phyloP scores from a whole-genome alignment of 2,888 invertebrate genomes.

The Masnerella sp. region DNA sequence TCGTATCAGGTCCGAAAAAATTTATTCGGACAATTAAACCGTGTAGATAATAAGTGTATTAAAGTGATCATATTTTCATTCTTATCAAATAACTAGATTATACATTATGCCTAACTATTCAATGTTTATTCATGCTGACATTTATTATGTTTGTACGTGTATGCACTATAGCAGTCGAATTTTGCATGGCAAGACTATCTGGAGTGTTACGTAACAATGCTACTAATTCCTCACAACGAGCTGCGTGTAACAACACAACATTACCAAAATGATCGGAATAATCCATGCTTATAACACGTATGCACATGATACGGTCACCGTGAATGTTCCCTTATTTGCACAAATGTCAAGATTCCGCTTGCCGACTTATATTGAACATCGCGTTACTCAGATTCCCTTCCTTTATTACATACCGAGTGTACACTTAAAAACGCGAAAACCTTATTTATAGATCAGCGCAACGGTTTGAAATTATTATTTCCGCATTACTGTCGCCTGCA shows the following conservation, averaged over 20 bases:
- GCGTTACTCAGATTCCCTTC: constrained; percentile 67
- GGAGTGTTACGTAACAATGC: constrained; percentile 61
- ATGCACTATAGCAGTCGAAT: neutral
- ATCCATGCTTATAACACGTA: constrained; percentile 53
- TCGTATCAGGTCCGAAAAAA: too few relatives aligned
- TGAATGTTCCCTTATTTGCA: constrained; percentile 32
- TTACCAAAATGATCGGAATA: constrained; percentile 58
- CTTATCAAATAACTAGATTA: neutral
- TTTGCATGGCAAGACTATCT: constrained; percentile 34
- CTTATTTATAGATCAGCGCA: constrained; percentile 9
- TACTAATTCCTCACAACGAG: constrained; percentile 66
- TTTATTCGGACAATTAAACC: too few relatives aligned
- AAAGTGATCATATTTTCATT: too few relatives aligned
- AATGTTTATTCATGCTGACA: neutral
- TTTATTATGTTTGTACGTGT: neutral
- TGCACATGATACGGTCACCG: constrained; percentile 49
- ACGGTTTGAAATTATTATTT: neutral
- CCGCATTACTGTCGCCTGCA: neutral
- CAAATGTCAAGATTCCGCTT: constrained; percentile 64
- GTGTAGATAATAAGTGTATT: too few relatives aligned
- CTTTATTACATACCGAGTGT: constrained; percentile 41
- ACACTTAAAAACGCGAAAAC: constrained; percentile 13
- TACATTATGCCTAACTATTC: neutral
- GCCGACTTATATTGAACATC: constrained; percentile 70
- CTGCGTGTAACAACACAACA: constrained; percentile 52